Evolutionary conservation across 2,888 invertebrate species (phyloP), one percentile per base, ranked within the genome.

Genomic region (Elysia crispata): DNA sequence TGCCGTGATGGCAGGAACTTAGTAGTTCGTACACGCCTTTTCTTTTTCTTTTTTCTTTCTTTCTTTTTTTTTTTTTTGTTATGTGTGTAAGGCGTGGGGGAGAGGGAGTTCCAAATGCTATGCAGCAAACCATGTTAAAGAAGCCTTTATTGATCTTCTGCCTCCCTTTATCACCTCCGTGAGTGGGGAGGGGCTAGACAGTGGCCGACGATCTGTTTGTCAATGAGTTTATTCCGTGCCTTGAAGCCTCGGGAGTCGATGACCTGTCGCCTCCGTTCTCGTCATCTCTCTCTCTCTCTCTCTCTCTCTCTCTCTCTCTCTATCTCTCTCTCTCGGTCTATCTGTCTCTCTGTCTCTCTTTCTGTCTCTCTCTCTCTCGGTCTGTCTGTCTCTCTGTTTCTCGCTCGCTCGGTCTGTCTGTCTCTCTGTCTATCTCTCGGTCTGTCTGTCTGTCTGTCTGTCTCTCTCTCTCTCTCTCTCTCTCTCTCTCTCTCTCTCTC

Each of bases 401-500:
- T 41, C 3, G 41, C 41, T 41, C 41, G 5, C 41, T 41, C 3
- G 41, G 5, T 41, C 41, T 70, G 15, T 70, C n/a, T 33, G 0
- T 70, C 49, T 33, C 41, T n/a, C 33, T 70, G 18, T 33, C 70
- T 70, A 8, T 70, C 3, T 3, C 41, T 41, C 41, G 33, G 25
- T 20, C 70, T 70, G 31, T 70, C 70, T 70, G 49, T 70, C 70
- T 70, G 33, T 70, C 70, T 70, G 25, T 70, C 70, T 70, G 33
- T 70, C 33, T 69, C 69, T 28, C 69, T 69, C 69, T 69, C 30
- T 69, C 69, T 69, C 69, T 28, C 25, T 69, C 69, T 28, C 69
- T 69, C 69, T 69, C 30, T 69, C 69, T 69, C 69, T 28, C 28
- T 69, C 25, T 28, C 69, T 69, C 69, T 69, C 69, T 28, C 69